phyloP scores from a whole-genome alignment of 2,113 vertebrate genomes.

The Balaeniceps rex region DNA sequence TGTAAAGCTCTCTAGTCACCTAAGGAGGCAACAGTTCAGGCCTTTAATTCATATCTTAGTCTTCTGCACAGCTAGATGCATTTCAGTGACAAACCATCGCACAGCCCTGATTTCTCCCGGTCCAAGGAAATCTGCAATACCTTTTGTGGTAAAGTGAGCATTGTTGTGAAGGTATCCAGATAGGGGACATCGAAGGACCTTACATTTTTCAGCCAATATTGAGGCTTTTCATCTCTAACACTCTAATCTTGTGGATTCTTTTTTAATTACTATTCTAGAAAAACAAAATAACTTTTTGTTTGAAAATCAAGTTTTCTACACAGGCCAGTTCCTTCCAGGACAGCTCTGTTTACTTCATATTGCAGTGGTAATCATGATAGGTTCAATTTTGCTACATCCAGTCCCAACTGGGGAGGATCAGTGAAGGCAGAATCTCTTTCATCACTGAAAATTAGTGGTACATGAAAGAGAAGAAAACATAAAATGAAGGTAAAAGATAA shows the following conservation, averaged over 20 bases:
- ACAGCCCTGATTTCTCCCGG: neutral
- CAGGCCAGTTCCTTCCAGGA: neutral
- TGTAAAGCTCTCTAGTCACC: neutral
- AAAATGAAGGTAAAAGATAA: neutral
- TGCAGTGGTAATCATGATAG: neutral
- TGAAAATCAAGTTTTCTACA: neutral
- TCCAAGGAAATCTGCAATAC: neutral
- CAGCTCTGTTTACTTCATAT: neutral
- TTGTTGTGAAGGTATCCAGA: neutral
- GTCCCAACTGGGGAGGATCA: neutral
- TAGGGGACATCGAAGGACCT: neutral
- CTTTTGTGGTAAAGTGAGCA: neutral
- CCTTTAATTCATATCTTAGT: neutral
- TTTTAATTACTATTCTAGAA: neutral
- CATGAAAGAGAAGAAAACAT: neutral
- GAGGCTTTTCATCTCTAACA: neutral
- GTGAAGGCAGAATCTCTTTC: neutral
- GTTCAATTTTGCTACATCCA: neutral
- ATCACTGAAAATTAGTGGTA: neutral
- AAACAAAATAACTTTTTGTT: neutral
- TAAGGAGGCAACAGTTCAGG: neutral
- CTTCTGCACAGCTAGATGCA: neutral
- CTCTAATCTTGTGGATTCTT: neutral
- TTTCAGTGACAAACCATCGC: neutral
- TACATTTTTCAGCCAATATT: neutral